Conservation (phyloP, 1,140 invertebrate species). For the Anastrepha obliqua region DNA sequence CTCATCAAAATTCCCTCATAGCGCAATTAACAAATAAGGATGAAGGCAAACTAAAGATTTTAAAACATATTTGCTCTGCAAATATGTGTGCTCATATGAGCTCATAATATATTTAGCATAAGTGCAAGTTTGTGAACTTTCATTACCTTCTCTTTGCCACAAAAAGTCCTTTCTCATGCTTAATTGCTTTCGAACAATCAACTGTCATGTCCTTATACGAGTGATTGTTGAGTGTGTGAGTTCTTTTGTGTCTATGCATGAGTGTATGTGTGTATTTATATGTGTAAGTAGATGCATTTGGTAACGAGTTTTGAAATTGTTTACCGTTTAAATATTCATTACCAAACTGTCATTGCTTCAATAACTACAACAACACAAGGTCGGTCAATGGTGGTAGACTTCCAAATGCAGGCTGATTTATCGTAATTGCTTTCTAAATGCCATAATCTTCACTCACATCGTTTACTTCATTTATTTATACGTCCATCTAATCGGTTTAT, state of each 20-base stretch:
- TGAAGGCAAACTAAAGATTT: slow-evolving; percentile 5
- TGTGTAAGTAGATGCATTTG: not conserved
- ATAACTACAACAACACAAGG: not conserved
- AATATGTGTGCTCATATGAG: not conserved
- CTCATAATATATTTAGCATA: not conserved
- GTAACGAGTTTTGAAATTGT: slow-evolving; percentile 27
- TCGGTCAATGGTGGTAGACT: not conserved
- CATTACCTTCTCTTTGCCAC: not conserved
- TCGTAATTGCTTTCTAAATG: slow-evolving; percentile 47
- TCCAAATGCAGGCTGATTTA: slow-evolving; percentile 10
- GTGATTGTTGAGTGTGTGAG: not conserved
- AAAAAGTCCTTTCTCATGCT: not conserved
- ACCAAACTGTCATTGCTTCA: slow-evolving; percentile 42
- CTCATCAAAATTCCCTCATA: not conserved
- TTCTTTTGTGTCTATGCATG: not conserved
- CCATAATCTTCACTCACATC: not conserved
- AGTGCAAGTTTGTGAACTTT: too few relatives aligned
- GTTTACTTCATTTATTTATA: not conserved
- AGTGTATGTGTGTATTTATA: not conserved
- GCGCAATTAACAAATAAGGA: not conserved
- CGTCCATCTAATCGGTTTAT: not conserved
- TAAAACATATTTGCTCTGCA: not conserved
- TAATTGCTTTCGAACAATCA: slow-evolving; percentile 15
- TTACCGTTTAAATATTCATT: slow-evolving; percentile 49
- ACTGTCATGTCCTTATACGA: not conserved